A percentile compares a stretch with the other conserved stretches of the same genome.
phyloP scores from a whole-genome alignment of 2,888 invertebrate genomes.

The Caenorhabditis sp. region DNA sequence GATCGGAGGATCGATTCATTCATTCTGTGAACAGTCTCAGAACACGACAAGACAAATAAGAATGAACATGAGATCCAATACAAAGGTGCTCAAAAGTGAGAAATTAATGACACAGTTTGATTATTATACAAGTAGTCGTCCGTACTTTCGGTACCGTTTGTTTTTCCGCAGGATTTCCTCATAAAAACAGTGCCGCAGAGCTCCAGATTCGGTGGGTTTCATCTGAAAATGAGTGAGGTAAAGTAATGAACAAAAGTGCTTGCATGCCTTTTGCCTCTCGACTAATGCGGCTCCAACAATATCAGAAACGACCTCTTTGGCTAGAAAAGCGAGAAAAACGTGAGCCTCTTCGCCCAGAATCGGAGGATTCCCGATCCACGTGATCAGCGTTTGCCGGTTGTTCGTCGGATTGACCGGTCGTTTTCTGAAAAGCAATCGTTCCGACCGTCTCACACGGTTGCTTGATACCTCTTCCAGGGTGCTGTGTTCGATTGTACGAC shows the following conservation, averaged over 20 bases:
- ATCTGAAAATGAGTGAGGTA: not conserved
- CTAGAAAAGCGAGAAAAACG: constrained; percentile 36
- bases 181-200: constrained; percentile 8
- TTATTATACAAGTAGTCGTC: constrained; percentile 16
- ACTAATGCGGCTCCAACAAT: constrained; percentile 20
- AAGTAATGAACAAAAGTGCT: too few relatives aligned
- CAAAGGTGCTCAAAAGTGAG: too few relatives aligned
- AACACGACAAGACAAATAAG: too few relatives aligned
- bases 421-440: too few relatives aligned
- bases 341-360: constrained; percentile 20
- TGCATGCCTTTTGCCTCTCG: constrained; percentile 5
- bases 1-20: too few relatives aligned
- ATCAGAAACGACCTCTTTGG: constrained; percentile 32
- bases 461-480: not conserved
- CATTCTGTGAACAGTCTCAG: too few relatives aligned
- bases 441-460: too few relatives aligned
- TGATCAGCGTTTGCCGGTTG: constrained; percentile 14
- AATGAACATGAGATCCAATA: too few relatives aligned
- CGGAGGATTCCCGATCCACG: constrained; percentile 38
- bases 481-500: not conserved
- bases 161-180: constrained; percentile 34
- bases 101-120: too few relatives aligned
- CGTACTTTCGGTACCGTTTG: constrained; percentile 30
- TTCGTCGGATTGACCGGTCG: constrained; percentile 3
- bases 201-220: constrained; percentile 9